Conservation (phyloP, 2,113 vertebrate genomes). For the Takifugu flavidus region DNA sequence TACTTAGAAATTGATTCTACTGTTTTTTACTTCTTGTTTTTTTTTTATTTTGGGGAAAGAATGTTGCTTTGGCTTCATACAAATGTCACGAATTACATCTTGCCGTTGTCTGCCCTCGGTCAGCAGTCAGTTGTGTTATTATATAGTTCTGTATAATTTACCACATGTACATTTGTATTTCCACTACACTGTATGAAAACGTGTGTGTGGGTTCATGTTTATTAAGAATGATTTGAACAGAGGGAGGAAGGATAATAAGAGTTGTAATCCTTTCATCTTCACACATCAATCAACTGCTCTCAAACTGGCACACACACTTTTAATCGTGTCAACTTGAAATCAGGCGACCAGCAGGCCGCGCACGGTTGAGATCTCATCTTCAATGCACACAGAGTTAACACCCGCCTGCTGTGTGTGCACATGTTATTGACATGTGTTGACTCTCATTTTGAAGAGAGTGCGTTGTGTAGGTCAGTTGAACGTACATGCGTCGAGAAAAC, state of each 20-base stretch:
- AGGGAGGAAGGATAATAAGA: slow-evolving; percentile 29
- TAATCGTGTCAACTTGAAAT: slow-evolving; percentile 52
- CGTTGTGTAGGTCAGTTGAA: neutral
- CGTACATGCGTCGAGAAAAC: neutral
- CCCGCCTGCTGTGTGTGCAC: neutral
- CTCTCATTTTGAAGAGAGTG: slow-evolving; percentile 17
- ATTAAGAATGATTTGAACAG: slow-evolving; percentile 25
- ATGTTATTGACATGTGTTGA: slow-evolving; percentile 20
- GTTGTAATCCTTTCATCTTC: slow-evolving; percentile 50
- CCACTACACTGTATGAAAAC: neutral
- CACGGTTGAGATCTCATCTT: slow-evolving; percentile 26
- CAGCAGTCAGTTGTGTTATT: too few species aligned
- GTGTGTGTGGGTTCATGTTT: slow-evolving; percentile 2
- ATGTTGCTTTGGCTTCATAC: too few species aligned
- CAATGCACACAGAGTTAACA: slow-evolving; percentile 18
- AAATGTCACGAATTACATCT: too few species aligned
- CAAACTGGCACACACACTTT: slow-evolving; percentile 29
- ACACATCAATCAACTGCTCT: slow-evolving; percentile 37
- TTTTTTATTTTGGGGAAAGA: too few species aligned
- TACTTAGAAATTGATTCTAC: too few species aligned
- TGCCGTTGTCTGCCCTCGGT: too few species aligned
- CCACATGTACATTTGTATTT: neutral
- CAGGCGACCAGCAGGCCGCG: slow-evolving; percentile 40
- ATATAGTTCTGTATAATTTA: too few species aligned
- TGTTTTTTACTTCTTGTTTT: too few species aligned